Percentiles rank a stretch among this genome's conserved stretches.
Conservation (phyloP, 1,140 invertebrate species). For the Drosophila mayri region DNA sequence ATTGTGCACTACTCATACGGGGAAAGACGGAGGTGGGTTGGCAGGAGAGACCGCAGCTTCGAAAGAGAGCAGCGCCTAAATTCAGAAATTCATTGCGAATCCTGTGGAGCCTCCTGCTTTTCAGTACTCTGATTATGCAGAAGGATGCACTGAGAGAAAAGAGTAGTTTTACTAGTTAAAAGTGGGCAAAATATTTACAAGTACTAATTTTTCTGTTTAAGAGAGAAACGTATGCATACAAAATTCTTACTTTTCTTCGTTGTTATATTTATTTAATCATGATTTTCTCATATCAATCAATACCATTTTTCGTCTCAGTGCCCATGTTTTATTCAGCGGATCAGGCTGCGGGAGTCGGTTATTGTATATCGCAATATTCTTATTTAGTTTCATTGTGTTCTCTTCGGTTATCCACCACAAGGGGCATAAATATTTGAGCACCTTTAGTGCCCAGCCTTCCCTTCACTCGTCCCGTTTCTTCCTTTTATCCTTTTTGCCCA, state of each 20-base stretch:
- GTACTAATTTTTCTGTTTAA: not conserved
- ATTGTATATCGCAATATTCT: conserved; percentile 63
- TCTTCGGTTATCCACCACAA: conserved; percentile 51
- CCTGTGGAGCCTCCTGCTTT: not conserved
- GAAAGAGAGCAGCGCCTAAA: conserved; percentile 38
- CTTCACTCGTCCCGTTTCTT: not conserved
- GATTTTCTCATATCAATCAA: not conserved
- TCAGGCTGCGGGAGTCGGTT: conserved; percentile 39
- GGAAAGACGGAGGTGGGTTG: not conserved
- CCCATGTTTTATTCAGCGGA: conserved; percentile 50
- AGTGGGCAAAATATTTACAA: not conserved
- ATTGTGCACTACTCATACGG: conserved; percentile 59
- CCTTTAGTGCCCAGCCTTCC: conserved; percentile 36
- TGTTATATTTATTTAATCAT: not conserved
- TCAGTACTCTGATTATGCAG: conserved; percentile 19
- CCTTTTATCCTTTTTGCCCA: conserved; percentile 6
- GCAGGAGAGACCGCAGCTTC: conserved; percentile 7
- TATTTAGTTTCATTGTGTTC: conserved; percentile 64
- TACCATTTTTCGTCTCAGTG: conserved; percentile 8
- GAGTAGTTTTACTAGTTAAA: not conserved
- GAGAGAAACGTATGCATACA: not conserved
- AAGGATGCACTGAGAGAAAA: not conserved
- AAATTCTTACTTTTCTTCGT: not conserved
- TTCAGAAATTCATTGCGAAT: conserved; percentile 54
- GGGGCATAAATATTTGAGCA: conserved; percentile 61